Evolutionary conservation across 2,113 vertebrate species (phyloP), one percentile per base, ranked within the genome.

Genomic region (Vanacampus margaritifer): DNA sequence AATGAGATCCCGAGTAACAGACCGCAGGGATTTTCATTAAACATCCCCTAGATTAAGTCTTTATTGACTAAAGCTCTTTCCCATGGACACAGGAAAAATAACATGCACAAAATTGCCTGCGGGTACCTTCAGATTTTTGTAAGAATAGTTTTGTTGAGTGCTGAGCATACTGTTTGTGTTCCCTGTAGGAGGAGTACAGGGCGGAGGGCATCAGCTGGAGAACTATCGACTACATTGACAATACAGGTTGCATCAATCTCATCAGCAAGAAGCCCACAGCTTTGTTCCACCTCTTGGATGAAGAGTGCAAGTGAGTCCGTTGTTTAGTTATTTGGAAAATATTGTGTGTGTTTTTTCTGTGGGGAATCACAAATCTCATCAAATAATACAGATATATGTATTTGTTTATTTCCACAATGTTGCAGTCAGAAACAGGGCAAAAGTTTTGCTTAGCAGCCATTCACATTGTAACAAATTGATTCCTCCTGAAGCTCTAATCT

Each of bases 221-320:
- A 75, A 98, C 96, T 88, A 99, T 99, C 0, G 95, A 98, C 88
- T 99, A 98, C 85, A 97, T 95, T 17, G 96, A 99, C 92, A 99
- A 99, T 78, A 95, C 94, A 0, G 91, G 94, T 81, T 99, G 97
- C 89, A 98, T 99, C 85, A 95, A 89, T 87, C 94, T 99, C 80
- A 98, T 98, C 93, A 98, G 97, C 83, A 99, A 95, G 92, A 99
- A 98, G 84, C 97, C 97, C 64, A 99, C 97, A 0, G 97, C 95
- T 10, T 88, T 99, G 71, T 94, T 99, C 90, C 95, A 98, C 83
- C 94, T 99, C 69, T 93, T 98, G 90, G 97, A 99, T 69, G 97
- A 99, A 73, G 97, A 99, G 86, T 96, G 95, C 96, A 99, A 99
- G 97, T 99, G 86, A 94, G 97, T 94, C 19, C 37, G 43, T 54